A percentile compares a stretch with the other conserved stretches of the same genome.
Conservation (phyloP, 2,113 vertebrate genomes). For the Coturnix japonica region DNA sequence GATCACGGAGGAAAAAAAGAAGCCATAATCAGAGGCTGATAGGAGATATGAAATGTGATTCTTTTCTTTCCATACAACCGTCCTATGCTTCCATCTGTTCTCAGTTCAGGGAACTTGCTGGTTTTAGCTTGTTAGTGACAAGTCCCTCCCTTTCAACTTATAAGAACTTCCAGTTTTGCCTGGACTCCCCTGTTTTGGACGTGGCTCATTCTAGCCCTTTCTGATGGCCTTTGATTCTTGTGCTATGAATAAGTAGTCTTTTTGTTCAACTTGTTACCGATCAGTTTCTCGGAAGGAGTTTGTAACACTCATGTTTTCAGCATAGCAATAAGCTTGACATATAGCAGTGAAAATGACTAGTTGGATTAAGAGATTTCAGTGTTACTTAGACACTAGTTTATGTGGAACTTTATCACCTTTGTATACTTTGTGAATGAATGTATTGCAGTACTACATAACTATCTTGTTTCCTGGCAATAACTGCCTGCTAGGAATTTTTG, state of each 20-base stretch:
- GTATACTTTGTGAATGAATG: background rate
- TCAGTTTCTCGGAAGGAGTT: background rate
- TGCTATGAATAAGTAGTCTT: background rate
- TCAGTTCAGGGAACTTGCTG: background rate
- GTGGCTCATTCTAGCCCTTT: background rate
- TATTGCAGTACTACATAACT: background rate
- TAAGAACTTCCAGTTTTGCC: background rate
- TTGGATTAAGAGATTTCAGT: background rate
- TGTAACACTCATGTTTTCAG: background rate
- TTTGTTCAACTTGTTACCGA: background rate
- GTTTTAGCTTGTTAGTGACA: background rate
- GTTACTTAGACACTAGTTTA: background rate
- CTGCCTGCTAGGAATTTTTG: background rate
- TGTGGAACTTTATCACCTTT: background rate
- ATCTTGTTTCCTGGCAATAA: background rate
- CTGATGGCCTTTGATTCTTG: background rate
- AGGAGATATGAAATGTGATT: background rate
- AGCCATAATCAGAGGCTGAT: background rate
- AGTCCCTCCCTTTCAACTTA: background rate
- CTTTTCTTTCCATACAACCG: background rate
- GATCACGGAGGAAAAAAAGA: background rate
- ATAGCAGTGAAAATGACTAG: background rate
- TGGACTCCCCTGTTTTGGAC: background rate
- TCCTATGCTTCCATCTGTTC: slow-evolving; percentile 24
- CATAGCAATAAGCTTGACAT: background rate